Evolutionary conservation across 2,888 invertebrate species (phyloP).

Genomic region (Lycia hirtaria): DNA sequence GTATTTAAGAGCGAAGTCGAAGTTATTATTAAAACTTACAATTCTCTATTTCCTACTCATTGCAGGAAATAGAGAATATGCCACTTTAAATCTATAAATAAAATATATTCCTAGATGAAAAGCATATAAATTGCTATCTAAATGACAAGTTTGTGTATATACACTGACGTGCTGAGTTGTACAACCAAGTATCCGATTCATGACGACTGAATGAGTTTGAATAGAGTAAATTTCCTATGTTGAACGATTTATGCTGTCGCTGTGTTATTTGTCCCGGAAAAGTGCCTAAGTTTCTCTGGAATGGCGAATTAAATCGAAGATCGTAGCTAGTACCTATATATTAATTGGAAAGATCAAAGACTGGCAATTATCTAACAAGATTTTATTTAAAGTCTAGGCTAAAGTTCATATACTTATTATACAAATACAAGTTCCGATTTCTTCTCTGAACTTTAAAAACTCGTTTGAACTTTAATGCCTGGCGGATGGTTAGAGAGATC

Average conservation of each 20-base stretch:
- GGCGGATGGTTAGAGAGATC: slow-evolving; percentile 35
- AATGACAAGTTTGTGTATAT: too few species aligned
- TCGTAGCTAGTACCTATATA: too few species aligned
- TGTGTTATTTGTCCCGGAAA: too few species aligned
- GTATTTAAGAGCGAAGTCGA: background rate
- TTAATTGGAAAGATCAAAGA: slow-evolving; percentile 10
- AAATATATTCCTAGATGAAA: too few species aligned
- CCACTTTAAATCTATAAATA: background rate
- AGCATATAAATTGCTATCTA: too few species aligned
- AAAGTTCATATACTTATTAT: slow-evolving; percentile 24
- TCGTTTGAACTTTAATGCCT: slow-evolving; percentile 38
- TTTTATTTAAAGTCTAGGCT: slow-evolving; percentile 21
- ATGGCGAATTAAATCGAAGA: background rate
- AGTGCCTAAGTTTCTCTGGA: too few species aligned
- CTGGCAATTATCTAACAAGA: background rate
- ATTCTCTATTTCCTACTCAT: background rate
- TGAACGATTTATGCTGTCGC: too few species aligned
- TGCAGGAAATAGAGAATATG: slow-evolving; percentile 1
- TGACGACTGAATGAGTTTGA: too few species aligned
- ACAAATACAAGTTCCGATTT: slow-evolving; percentile 34
- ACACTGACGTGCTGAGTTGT: too few species aligned
- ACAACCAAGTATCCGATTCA: too few species aligned
- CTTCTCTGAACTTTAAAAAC: slow-evolving; percentile 39
- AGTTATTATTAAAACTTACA: background rate
- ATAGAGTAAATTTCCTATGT: too few species aligned